Evolutionary conservation across 1,140 invertebrate species (phyloP).

Genomic region (Megalopta genalis): DNA sequence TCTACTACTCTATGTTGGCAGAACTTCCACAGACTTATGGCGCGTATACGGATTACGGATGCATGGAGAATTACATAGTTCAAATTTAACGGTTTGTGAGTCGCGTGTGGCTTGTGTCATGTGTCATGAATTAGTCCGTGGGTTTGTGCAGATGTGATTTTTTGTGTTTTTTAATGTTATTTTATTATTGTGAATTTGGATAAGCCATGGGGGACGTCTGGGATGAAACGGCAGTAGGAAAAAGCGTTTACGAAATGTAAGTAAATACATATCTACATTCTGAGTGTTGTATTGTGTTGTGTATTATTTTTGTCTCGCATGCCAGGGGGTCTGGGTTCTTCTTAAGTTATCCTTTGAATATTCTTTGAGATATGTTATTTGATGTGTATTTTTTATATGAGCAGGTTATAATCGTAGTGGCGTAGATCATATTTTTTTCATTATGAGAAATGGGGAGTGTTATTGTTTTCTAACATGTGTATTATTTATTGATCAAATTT

Average conservation of each 20-base stretch:
- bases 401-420: too few relatives aligned
- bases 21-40: not conserved
- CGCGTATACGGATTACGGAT: slow-evolving; percentile 33
- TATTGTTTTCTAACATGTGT: too few relatives aligned
- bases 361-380: not conserved
- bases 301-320: not conserved
- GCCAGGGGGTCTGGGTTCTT: not conserved
- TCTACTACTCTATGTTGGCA: not conserved
- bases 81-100: slow-evolving; percentile 66
- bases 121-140: too few relatives aligned
- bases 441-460: too few relatives aligned
- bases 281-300: not conserved
- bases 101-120: not conserved
- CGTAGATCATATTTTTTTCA: too few relatives aligned
- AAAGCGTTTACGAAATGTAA: slow-evolving; percentile 71
- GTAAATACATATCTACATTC: slow-evolving; percentile 49
- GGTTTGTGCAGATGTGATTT: slow-evolving; percentile 27
- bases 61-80: slow-evolving; percentile 53
- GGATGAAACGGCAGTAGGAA: slow-evolving; percentile 65
- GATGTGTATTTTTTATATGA: not conserved
- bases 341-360: not conserved
- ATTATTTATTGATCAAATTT: too few relatives aligned
- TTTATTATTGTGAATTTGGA: not conserved
- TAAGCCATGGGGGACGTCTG: slow-evolving; percentile 57
- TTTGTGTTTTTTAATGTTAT: slow-evolving; percentile 18